Conservation (phyloP, 2,113 vertebrate species). For the Apeltes quadracus region DNA sequence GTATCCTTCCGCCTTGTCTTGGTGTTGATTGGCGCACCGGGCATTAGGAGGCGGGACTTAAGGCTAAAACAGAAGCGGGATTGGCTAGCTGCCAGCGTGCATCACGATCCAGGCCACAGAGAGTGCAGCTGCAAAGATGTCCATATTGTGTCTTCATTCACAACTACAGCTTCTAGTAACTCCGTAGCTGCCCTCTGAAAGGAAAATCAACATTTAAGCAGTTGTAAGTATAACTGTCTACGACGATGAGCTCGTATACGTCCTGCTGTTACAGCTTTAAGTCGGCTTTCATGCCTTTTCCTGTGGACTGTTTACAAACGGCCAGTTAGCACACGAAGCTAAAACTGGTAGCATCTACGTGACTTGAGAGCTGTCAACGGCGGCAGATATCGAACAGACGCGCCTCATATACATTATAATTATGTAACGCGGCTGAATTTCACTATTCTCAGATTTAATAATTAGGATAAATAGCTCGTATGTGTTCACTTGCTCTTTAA, state of each 20-base stretch:
- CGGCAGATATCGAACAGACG: background rate
- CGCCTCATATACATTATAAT: background rate
- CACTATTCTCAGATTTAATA: background rate
- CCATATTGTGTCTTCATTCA: conserved; percentile 43
- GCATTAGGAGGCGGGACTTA: conserved; percentile 52
- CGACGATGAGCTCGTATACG: background rate
- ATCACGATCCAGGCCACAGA: conserved; percentile 46
- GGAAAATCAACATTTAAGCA: background rate
- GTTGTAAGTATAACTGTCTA: conserved; percentile 47
- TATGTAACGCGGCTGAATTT: background rate
- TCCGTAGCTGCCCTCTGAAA: conserved; percentile 23
- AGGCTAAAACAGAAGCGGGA: conserved; percentile 11
- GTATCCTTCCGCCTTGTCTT: conserved; percentile 31
- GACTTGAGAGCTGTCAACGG: conserved; percentile 42
- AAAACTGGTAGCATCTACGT: conserved; percentile 35
- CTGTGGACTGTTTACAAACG: conserved; percentile 30
- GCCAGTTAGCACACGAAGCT: conserved; percentile 70
- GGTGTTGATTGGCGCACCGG: conserved; percentile 33
- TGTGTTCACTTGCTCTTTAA: background rate
- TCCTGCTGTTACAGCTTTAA: background rate
- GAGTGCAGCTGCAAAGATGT: conserved; percentile 62
- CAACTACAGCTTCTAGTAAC: conserved; percentile 24
- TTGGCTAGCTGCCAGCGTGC: conserved; percentile 65
- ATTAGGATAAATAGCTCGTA: background rate
- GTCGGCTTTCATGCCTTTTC: conserved; percentile 27